These are phyloP conservation scores for Lasius platythorax DNA, from an alignment of 2,888 invertebrate genomes.

Conservation along the genomic window DNA sequence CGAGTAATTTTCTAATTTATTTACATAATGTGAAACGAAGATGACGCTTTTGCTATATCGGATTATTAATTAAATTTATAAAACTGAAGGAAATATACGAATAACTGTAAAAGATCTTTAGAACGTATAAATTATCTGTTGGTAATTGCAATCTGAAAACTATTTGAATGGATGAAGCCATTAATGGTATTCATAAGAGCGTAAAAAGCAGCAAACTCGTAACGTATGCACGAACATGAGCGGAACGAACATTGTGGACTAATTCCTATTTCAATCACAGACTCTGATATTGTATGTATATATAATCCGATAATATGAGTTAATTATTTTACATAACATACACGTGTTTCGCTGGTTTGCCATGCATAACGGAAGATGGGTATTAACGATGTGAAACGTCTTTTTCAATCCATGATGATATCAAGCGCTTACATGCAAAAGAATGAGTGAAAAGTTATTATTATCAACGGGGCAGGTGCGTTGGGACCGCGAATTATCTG, in stretches of 20 bases:
- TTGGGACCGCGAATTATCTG: slow-evolving; percentile 34
- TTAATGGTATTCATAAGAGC: slow-evolving; percentile 37
- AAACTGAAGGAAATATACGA: background rate
- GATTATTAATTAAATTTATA: background rate
- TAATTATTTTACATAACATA: slow-evolving; percentile 43
- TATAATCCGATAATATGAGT: slow-evolving; percentile 45
- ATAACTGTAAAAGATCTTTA: background rate
- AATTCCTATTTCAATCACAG: slow-evolving; percentile 47
- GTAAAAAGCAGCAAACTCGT: slow-evolving; percentile 41
- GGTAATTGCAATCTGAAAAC: background rate
- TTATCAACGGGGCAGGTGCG: slow-evolving; percentile 29
- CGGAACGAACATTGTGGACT: slow-evolving; percentile 36
- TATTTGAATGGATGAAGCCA: slow-evolving; percentile 37
- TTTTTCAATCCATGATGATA: slow-evolving; percentile 32
- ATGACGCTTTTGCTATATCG: background rate
- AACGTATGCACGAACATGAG: slow-evolving; percentile 22
- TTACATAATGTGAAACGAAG: background rate
- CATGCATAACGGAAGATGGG: slow-evolving; percentile 17
- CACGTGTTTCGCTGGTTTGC: background rate
- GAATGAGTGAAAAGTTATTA: slow-evolving; percentile 43
- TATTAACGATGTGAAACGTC: slow-evolving; percentile 34
- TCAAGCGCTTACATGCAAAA: slow-evolving; percentile 2
- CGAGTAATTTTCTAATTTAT: background rate
- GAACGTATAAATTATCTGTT: background rate
- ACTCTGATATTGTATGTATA: background rate